Percentiles rank a stretch among this genome's conserved stretches.
phyloP scores from a whole-genome alignment of 2,888 invertebrate species.

The Ectemnius continuus region DNA sequence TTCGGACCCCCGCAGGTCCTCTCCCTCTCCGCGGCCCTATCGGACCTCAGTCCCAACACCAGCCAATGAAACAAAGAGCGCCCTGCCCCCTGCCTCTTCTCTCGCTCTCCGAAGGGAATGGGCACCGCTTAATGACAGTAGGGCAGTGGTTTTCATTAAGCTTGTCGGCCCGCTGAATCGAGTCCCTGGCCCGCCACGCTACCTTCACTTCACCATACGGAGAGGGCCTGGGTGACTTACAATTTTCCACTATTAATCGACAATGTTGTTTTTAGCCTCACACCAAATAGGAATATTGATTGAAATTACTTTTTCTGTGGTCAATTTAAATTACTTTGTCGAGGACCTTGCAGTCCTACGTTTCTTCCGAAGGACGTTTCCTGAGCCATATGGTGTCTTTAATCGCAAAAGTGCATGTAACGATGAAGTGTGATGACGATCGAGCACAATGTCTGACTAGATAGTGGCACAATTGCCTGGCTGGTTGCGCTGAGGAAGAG shows the following conservation, averaged over 20 bases:
- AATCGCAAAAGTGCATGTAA: not conserved
- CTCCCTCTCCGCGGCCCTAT: slow-evolving; percentile 51
- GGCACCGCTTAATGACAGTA: slow-evolving; percentile 65
- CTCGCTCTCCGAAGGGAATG: slow-evolving; percentile 24
- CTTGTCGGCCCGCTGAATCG: slow-evolving; percentile 26
- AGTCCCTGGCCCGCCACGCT: too few species aligned
- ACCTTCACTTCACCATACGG: too few species aligned
- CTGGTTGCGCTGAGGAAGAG: not conserved
- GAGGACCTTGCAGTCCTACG: too few species aligned
- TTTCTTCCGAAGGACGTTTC: too few species aligned
- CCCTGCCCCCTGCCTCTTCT: not conserved
- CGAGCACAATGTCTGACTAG: not conserved
- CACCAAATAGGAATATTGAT: too few species aligned
- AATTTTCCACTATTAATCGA: too few species aligned
- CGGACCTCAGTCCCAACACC: slow-evolving; percentile 48
- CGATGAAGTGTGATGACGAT: not conserved
- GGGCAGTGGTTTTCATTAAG: slow-evolving; percentile 66
- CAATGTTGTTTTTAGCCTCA: too few species aligned
- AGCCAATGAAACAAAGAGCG: slow-evolving; percentile 71
- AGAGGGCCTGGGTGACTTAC: too few species aligned
- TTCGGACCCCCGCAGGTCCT: slow-evolving; percentile 77
- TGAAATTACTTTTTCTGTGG: too few species aligned
- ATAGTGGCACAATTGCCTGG: too few species aligned
- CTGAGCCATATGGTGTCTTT: not conserved
- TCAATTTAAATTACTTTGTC: too few species aligned